A percentile compares a stretch with the other conserved stretches of the same genome.
Conservation (phyloP, 2,113 vertebrate species). For the Neolamprologus tretocephalus region DNA sequence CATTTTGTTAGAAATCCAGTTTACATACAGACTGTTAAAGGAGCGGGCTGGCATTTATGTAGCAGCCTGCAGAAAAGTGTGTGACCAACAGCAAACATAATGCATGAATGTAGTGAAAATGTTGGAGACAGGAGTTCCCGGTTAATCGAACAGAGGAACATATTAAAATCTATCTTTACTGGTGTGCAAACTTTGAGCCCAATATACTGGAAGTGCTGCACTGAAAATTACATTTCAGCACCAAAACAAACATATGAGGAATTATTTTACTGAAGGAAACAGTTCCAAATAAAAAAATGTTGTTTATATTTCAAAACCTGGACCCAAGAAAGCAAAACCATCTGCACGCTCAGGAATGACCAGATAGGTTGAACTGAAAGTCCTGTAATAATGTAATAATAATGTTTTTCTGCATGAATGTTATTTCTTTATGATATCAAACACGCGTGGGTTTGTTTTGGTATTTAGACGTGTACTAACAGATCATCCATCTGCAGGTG, state of each 20-base stretch:
- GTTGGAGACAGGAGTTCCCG: accelerated
- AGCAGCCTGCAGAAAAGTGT: neutral
- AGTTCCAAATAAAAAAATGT: neutral
- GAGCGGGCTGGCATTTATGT: neutral
- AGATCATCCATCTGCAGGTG: conserved; percentile 69
- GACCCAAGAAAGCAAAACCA: neutral
- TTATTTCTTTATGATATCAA: neutral
- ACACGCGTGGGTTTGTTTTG: accelerated
- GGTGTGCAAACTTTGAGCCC: neutral
- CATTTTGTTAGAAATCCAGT: neutral
- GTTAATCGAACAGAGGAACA: neutral
- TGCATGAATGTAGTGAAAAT: neutral
- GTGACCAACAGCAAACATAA: neutral
- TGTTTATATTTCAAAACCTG: neutral
- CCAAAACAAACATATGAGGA: neutral
- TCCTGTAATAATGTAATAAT: neutral
- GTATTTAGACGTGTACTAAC: neutral
- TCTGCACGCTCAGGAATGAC: neutral
- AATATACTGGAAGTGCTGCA: neutral
- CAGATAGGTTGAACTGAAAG: neutral
- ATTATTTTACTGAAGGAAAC: neutral
- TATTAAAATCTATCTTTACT: neutral
- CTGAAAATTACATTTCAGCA: neutral
- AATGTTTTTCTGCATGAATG: neutral
- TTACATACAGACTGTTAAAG: neutral